Percentiles rank a stretch among this genome's conserved stretches.
Evolutionary conservation across 2,888 invertebrate genomes (phyloP).

Genomic region (Netelia fuscicornis): DNA sequence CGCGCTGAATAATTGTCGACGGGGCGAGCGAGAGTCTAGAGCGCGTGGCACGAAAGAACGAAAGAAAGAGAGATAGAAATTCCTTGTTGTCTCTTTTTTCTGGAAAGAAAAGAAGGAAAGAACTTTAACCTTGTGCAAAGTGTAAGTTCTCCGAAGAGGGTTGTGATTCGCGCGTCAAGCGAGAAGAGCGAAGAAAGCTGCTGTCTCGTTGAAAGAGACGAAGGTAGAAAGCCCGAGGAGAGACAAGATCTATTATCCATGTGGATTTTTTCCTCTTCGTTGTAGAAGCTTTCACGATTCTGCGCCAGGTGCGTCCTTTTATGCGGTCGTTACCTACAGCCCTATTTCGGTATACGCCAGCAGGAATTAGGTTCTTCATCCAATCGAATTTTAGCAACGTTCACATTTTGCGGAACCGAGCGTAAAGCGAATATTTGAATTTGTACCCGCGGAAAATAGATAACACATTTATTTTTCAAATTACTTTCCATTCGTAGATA

Average conservation of each 20-base stretch:
- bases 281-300: background rate
- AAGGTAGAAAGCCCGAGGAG: background rate
- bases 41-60: conserved; percentile 1
- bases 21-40: background rate
- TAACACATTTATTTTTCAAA: no score
- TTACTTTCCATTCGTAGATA: no score
- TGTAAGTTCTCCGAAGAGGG: background rate
- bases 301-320: conserved; percentile 40
- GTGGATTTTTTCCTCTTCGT: background rate
- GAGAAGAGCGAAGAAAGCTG: background rate
- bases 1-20: background rate
- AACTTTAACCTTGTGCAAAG: conserved; percentile 16
- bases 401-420: background rate
- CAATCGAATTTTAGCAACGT: background rate
- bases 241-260: background rate
- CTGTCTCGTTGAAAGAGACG: background rate
- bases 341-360: conserved; percentile 11
- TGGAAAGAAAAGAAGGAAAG: no score
- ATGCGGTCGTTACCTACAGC: conserved; percentile 30
- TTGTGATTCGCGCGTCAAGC: background rate
- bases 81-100: no score
- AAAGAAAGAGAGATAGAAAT: background rate
- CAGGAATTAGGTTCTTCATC: conserved; percentile 31
- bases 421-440: background rate
- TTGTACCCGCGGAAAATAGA: background rate